These are phyloP conservation scores for Galemys pyrenaicus DNA, from an alignment of 2,113 vertebrate species.

Conservation along the genomic window DNA sequence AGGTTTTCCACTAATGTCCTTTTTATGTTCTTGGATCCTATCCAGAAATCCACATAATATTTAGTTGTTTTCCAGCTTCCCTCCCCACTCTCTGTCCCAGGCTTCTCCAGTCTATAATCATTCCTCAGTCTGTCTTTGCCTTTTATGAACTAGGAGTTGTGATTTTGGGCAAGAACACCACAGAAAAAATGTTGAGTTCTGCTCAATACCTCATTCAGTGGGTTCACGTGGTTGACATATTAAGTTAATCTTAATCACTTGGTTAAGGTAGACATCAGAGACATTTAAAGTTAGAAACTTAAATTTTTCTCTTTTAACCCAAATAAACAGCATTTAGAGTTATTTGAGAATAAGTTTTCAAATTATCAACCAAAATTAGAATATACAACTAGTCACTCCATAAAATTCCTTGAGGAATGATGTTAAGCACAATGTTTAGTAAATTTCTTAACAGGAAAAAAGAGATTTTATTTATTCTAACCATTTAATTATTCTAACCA, in stretches of 20 bases:
- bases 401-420: constrained; percentile 8
- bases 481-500: background rate
- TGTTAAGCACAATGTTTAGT: background rate
- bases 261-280: background rate
- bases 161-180: background rate
- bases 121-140: background rate
- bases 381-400: background rate
- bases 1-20: background rate
- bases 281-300: constrained; percentile 26
- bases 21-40: background rate
- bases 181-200: background rate
- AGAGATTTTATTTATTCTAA: background rate
- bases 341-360: constrained; percentile 6
- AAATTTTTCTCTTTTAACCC: background rate
- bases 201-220: background rate
- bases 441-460: background rate
- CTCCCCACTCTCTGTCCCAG: background rate
- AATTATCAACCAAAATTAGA: background rate
- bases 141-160: background rate
- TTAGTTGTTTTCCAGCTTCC: background rate
- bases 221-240: background rate
- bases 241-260: background rate
- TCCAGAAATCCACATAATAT: background rate
- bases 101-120: background rate
- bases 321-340: background rate